A percentile compares a stretch with the other conserved stretches of the same genome.
Evolutionary conservation across 2,113 vertebrate species (phyloP).

Genomic region (Clarias magur): DNA sequence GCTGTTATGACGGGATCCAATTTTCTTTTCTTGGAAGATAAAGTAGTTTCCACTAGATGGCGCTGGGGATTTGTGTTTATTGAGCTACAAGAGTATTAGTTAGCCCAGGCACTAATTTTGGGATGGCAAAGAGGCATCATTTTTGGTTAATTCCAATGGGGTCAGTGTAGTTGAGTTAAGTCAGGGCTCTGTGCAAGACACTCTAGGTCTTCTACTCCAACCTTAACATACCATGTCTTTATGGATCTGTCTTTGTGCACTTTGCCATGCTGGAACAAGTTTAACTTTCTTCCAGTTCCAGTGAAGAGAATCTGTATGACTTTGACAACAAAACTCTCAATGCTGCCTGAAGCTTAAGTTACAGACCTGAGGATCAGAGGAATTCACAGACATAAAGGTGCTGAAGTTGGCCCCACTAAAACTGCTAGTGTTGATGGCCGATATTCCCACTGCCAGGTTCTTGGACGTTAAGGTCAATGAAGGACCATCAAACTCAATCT

Average conservation of each 20-base stretch:
- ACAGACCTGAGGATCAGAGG: slow-evolving; percentile 79
- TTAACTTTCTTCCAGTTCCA: background rate
- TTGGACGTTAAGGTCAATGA: slow-evolving; percentile 82
- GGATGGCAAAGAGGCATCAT: background rate
- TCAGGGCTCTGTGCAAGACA: background rate
- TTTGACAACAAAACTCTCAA: background rate
- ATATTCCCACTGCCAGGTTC: slow-evolving; percentile 84
- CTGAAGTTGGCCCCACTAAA: slow-evolving; percentile 85
- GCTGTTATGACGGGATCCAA: too few relatives aligned
- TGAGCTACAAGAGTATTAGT: background rate
- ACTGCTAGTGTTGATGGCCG: slow-evolving; percentile 72
- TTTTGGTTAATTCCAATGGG: background rate
- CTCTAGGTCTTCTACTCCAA: background rate
- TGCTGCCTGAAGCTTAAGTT: background rate
- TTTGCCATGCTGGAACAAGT: background rate
- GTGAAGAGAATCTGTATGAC: background rate
- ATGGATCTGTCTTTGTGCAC: background rate
- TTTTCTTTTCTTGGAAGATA: too few relatives aligned
- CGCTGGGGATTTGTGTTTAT: background rate
- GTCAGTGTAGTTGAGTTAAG: background rate
- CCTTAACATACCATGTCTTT: background rate
- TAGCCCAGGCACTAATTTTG: background rate
- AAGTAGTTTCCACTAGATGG: background rate
- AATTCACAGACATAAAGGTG: slow-evolving; percentile 76
- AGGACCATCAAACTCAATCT: slow-evolving; percentile 81